Base-by-base conservation (phyloP, 2,888 invertebrate genomes). In the Callosobruchus maculatus region DNA sequence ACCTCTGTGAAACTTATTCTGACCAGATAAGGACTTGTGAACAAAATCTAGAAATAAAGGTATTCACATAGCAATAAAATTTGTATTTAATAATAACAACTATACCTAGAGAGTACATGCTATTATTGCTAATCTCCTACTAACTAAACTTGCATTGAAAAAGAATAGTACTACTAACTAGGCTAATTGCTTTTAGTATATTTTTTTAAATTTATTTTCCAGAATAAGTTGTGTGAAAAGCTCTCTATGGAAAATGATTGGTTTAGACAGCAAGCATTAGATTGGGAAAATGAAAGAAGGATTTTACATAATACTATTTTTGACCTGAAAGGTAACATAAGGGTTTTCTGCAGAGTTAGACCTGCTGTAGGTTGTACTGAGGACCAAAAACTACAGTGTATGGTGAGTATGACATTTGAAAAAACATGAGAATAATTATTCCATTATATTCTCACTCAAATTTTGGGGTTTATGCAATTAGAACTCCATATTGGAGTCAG, bases 261-360 rank as follows among this genome's bases (percentile, higher is more conserved):
- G 21, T 21, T 71, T 18, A 21, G 13, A 49, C 21, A 71, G 9
- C 20, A 71, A 2, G 0, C 67, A 3, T 18, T 67, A 21, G 22
- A 67, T n/a, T 21, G 22, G 20, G 67, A 67, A 20, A 70, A 88
- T 88, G 76, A 88, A 88, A 77, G 89, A 88, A 76, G 83, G 68
- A 70, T 88, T 70, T 84, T 94, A 69, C 92, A 94, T 80, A 94
- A 94, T 81, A 89, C 89, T 0, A 90, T 94, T 49, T 93, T 94
- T 88, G 94, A 94, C 84, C 86, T 95, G 68, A 93, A 92, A 83
- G 95, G 81, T 75, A 82, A 83, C 71, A 95, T 95, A 73, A 86
- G 95, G 72, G 95, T 95, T 0, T 95, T 94, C 81, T 95, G 95
- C 82, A 89, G 95, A 77, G 90, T 95, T 9, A 89, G 95, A 30